phyloP scores from a whole-genome alignment of 2,797 vertebrate species.

The Hydrocynus forskahlii region DNA sequence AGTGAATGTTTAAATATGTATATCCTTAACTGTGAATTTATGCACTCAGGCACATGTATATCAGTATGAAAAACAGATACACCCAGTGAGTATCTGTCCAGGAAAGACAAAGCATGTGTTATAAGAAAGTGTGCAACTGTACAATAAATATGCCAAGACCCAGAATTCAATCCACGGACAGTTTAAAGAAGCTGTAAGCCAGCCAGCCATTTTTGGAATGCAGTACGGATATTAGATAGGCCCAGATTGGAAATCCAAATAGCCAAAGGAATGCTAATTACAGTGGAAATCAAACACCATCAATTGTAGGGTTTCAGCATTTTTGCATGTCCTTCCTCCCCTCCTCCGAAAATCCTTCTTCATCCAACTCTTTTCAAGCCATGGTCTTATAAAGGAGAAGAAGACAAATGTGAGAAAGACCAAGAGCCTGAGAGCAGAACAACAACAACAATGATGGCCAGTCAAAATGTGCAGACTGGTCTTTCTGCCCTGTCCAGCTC shows the following conservation, averaged over 20 bases:
- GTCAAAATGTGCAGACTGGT: slow-evolving; percentile 15
- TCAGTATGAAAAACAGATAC: slow-evolving; percentile 14
- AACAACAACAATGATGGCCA: slow-evolving; percentile 12
- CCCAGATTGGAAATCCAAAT: slow-evolving; percentile 75
- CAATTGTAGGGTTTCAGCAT: slow-evolving; percentile 82
- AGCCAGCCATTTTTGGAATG: slow-evolving; percentile 82
- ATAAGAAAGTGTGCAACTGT: slow-evolving; percentile 9
- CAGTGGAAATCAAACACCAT: slow-evolving; percentile 84
- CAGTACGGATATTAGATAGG: slow-evolving; percentile 80
- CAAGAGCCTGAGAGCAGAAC: neutral
- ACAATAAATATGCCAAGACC: slow-evolving; percentile 49
- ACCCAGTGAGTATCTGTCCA: slow-evolving; percentile 15
- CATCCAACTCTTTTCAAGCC: slow-evolving; percentile 35
- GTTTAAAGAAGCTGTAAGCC: slow-evolving; percentile 69
- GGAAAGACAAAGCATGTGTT: slow-evolving; percentile 29
- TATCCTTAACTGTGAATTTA: neutral
- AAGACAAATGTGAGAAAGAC: slow-evolving; percentile 20
- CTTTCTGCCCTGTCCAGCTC: slow-evolving; percentile 29
- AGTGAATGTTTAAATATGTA: neutral
- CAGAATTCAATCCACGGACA: slow-evolving; percentile 64
- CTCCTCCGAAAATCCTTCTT: slow-evolving; percentile 16
- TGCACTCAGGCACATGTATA: neutral
- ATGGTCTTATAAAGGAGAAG: slow-evolving; percentile 28
- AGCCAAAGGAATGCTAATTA: slow-evolving; percentile 85
- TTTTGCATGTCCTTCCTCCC: slow-evolving; percentile 56